Evolutionary conservation across 1,140 invertebrate species (phyloP).

Genomic region (Sinella curviseta): DNA sequence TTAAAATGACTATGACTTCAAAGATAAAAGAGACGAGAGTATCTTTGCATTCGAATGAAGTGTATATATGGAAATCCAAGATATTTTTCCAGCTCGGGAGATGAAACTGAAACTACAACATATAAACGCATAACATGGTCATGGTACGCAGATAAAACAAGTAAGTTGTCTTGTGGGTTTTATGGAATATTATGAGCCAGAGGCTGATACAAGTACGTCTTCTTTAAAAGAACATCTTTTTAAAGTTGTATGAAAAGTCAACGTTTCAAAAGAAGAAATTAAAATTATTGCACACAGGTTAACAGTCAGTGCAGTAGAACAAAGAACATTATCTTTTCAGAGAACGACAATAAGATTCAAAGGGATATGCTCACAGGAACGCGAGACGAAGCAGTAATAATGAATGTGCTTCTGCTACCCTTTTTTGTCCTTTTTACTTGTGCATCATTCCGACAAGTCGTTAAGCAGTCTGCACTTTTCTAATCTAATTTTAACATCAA

Average conservation of each 20-base stretch:
- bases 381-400: background rate
- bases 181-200: background rate
- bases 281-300: slow-evolving; percentile 14
- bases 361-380: background rate
- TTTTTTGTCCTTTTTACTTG: background rate
- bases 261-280: slow-evolving; percentile 7
- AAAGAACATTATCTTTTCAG: background rate
- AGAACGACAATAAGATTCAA: background rate
- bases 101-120: too few species aligned
- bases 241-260: background rate
- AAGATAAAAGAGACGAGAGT: background rate
- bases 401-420: slow-evolving; percentile 1
- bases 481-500: slow-evolving; percentile 19
- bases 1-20: slow-evolving; percentile 13
- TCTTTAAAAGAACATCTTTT: too few species aligned
- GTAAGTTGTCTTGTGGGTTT: background rate
- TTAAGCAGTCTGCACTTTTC: slow-evolving; percentile 5
- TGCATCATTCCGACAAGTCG: slow-evolving; percentile 9
- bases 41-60: background rate
- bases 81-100: too few species aligned
- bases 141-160: background rate
- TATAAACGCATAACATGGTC: too few species aligned
- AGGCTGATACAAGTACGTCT: too few species aligned
- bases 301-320: background rate
- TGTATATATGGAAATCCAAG: too few species aligned